phyloP scores from a whole-genome alignment of 2,888 invertebrate genomes.

The Asteroscopus sphinx region DNA sequence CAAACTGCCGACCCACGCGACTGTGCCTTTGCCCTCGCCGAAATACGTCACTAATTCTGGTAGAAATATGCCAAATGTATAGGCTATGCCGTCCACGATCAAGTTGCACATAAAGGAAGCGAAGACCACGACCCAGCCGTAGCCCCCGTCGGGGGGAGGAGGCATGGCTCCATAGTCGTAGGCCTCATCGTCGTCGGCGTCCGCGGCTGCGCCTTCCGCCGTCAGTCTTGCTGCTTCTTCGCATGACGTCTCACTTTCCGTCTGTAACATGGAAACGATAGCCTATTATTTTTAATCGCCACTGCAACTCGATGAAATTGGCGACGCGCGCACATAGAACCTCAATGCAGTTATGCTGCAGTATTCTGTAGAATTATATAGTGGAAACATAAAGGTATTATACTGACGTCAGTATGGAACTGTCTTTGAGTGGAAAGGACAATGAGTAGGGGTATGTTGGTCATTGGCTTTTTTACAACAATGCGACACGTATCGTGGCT shows the following conservation, averaged over 20 bases:
- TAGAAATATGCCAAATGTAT: conserved; percentile 98
- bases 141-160: conserved; percentile 97
- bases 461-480: conserved; percentile 24
- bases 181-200: conserved; percentile 91
- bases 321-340: conserved; percentile 57
- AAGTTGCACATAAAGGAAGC: conserved; percentile 99
- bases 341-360: conserved; percentile 58
- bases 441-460: conserved; percentile 1
- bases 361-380: conserved; percentile 42
- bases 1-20: conserved; percentile 98
- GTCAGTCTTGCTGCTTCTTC: conserved; percentile 95
- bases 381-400: too few relatives aligned
- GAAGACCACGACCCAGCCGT: conserved; percentile 98
- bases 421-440: too few relatives aligned
- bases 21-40: conserved; percentile 95
- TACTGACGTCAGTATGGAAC: too few relatives aligned
- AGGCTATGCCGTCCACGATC: conserved; percentile 99
- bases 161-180: conserved; percentile 94
- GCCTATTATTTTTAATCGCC: conserved; percentile 27
- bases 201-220: conserved; percentile 89
- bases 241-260: conserved; percentile 96
- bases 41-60: conserved; percentile 95
- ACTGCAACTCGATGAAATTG: conserved; percentile 43
- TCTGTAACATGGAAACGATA: conserved; percentile 88
- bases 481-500: neutral